Base-by-base conservation (phyloP, 1,140 invertebrate species). In the Drosophila kanapiae region DNA sequence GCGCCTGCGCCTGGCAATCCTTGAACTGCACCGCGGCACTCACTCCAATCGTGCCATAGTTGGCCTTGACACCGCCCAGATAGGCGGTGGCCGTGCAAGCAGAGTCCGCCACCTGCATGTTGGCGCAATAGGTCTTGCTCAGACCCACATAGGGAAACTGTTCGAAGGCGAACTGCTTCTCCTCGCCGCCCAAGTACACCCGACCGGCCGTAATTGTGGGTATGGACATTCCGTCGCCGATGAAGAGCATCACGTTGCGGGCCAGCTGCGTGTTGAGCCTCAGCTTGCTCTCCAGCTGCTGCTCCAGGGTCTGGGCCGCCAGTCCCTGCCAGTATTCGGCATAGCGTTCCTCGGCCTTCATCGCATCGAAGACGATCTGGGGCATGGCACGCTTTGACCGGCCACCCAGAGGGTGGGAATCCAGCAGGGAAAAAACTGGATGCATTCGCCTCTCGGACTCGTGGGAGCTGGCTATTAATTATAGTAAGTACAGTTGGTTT, bases 1-100 rank as follows among this genome's bases (percentile, higher is more conserved):
- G 91, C 0, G 93, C 77, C 8, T 94, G 93, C 0, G 94, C 94
- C 18, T 91, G 78, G 75, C 96, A 96, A 72, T 96, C 94, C 13
- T 93, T 90, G 14, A 93, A 91, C 13, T 93, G 94, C 3, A 96
- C 95, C 6, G 93, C 93, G 0, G 94, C 95, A 60, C 95, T 95
- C 9, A 98, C 94, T 0, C 97, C 97, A 3, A 98, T 86, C 0
- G 95, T 96, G 40, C 95, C 96, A n/a, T 94, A 94, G 88, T 97
- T 97, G 1, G 95, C 94, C 92, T 98, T 98, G 0, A 97, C 95
- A 1, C 98, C 98, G 23, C 95, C 94, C 27, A 98, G 92, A 75
- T 97, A 97, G 0, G 96, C 96, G 11, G 96, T 97, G 0, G 95
- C 96, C 1, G 93, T 93, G 70, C 93, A 94, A 3, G 94, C 94